Conservation (phyloP, 2,113 vertebrate genomes). For the Melanocharis versteri region DNA sequence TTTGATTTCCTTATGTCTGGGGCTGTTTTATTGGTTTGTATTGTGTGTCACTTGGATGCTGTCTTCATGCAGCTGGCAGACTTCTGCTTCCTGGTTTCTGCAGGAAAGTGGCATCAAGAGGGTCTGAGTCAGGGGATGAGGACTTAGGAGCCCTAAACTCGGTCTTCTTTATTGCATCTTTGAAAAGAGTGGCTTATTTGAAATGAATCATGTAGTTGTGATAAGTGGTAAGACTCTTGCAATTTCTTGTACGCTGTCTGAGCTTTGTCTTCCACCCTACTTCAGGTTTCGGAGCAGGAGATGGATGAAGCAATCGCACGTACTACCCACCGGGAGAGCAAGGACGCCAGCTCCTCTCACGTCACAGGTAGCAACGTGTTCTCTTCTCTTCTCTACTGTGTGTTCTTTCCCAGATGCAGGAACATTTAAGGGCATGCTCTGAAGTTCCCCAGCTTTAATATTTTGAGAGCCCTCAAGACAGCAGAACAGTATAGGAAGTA, state of each 20-base stretch:
- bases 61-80: not conserved
- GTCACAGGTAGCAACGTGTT: conserved; percentile 72
- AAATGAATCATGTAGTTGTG: not conserved
- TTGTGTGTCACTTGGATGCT: not conserved
- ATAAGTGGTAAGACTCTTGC: not conserved
- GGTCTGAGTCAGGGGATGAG: not conserved
- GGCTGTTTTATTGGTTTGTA: not conserved
- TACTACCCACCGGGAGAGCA: conserved; percentile 85
- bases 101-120: not conserved
- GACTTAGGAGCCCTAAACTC: not conserved
- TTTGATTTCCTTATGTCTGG: conserved; percentile 13
- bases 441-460: not conserved
- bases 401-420: not conserved
- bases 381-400: not conserved
- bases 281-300: conserved; percentile 93
- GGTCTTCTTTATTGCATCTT: not conserved
- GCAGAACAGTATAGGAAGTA: not conserved
- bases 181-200: not conserved
- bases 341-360: conserved; percentile 72
- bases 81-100: not conserved
- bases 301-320: conserved; percentile 92
- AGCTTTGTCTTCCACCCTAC: conserved; percentile 17
- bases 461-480: not conserved
- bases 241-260: not conserved
- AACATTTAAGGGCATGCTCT: not conserved